Percentiles rank a stretch among this genome's conserved stretches.
These are phyloP conservation scores for Rhyacophila brunnea DNA, from an alignment of 1,140 invertebrate genomes.

Conservation along the genomic window DNA sequence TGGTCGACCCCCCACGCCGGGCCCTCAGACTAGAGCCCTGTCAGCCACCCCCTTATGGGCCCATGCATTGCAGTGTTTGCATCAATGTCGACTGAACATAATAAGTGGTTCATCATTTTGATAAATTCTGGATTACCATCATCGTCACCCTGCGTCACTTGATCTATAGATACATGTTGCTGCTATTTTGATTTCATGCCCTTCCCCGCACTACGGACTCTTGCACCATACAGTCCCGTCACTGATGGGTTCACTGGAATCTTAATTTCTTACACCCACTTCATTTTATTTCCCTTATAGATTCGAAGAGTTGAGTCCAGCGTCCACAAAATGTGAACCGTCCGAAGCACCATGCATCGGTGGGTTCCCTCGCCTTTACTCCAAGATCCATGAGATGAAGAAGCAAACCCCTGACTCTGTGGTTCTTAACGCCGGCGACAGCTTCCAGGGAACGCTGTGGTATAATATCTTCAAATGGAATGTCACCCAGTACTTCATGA, in stretches of 20 bases:
- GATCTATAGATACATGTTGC: neutral
- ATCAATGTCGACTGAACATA: no score
- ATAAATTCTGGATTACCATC: neutral
- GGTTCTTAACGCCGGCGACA: constrained; percentile 80
- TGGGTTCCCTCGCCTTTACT: constrained; percentile 68
- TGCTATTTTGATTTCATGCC: neutral
- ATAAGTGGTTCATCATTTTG: no score
- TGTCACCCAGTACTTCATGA: constrained; percentile 73
- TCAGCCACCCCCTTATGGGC: no score
- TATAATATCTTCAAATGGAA: constrained; percentile 77
- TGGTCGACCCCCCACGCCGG: no score
- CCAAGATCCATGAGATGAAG: constrained; percentile 55
- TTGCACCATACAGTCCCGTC: no score
- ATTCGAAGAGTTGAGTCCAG: constrained; percentile 67
- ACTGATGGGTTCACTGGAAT: neutral
- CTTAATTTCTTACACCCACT: neutral
- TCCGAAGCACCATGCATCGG: constrained; percentile 60
- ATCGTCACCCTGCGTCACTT: neutral
- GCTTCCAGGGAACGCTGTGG: constrained; percentile 84
- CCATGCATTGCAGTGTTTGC: no score
- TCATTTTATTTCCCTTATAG: constrained; percentile 41
- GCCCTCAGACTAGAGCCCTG: no score
- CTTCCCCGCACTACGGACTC: no score
- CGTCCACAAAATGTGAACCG: constrained; percentile 60
- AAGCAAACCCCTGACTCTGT: constrained; percentile 63